Conservation (phyloP, 2,888 invertebrate genomes). For the Lottia gigantea region DNA sequence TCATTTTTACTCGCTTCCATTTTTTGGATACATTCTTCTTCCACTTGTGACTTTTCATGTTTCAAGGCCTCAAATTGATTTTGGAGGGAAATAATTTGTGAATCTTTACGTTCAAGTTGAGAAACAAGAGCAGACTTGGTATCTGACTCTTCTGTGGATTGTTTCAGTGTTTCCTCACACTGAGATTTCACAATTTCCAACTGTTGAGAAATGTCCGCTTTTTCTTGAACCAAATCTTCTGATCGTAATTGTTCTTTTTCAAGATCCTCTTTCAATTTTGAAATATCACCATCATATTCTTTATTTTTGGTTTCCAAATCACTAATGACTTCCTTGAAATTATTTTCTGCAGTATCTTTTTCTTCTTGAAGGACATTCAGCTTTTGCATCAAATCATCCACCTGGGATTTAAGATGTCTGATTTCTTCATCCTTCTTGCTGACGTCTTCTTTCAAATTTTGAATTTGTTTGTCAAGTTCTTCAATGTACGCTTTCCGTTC, state of each 20-base stretch:
- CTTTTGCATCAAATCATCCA: conserved; percentile 23
- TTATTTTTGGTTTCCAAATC: conserved; percentile 24
- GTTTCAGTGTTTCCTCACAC: conserved; percentile 13
- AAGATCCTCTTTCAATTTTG: conserved; percentile 47
- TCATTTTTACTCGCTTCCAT: conserved; percentile 30
- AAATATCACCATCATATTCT: conserved; percentile 39
- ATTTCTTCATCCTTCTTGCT: conserved; percentile 24
- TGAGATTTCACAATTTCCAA: conserved; percentile 17
- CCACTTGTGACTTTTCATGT: conserved; percentile 29
- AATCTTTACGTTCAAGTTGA: conserved; percentile 36
- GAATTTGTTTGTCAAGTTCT: conserved; percentile 24
- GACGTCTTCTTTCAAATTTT: background rate
- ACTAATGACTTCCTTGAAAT: conserved; percentile 11
- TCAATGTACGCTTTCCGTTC: conserved; percentile 49
- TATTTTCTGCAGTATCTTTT: conserved; percentile 12
- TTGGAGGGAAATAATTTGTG: conserved; percentile 25
- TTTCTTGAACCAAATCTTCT: conserved; percentile 18
- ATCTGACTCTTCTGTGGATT: conserved; percentile 19
- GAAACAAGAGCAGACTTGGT: conserved; percentile 32
- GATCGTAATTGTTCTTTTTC: conserved; percentile 46
- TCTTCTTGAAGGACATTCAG: conserved; percentile 32
- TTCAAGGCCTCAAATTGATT: conserved; percentile 31
- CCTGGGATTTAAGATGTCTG: conserved; percentile 14
- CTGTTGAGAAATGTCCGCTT: conserved; percentile 14
- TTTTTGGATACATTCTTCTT: conserved; percentile 35